phyloP scores from a whole-genome alignment of 2,113 vertebrate genomes.

The Python bivittatus region DNA sequence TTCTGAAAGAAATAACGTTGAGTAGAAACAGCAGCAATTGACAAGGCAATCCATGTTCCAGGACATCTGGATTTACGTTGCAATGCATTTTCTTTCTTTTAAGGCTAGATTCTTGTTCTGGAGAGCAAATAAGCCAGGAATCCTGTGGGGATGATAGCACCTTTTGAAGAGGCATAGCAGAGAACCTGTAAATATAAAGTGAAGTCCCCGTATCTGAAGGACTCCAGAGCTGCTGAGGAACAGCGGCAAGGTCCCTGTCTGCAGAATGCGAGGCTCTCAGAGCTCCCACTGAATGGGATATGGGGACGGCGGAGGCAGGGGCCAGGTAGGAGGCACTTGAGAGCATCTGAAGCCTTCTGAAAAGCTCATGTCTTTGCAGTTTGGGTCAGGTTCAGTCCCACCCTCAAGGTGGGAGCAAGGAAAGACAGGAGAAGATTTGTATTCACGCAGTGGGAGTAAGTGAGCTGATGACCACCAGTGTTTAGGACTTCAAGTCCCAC shows the following conservation, averaged over 20 bases:
- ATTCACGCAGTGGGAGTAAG: no score
- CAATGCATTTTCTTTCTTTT: conserved; percentile 28
- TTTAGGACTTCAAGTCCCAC: no score
- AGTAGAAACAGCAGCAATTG: background rate
- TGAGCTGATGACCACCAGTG: no score
- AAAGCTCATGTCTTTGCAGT: no score
- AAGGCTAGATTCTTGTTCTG: background rate
- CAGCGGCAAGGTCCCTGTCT: background rate
- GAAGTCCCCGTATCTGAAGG: background rate
- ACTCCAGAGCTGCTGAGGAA: background rate
- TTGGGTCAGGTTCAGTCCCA: no score
- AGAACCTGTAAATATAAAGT: background rate
- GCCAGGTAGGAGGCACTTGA: background rate
- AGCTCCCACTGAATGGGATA: no score
- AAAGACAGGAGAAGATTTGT: no score
- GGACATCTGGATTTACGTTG: conserved; percentile 31
- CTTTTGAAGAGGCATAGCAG: accelerated
- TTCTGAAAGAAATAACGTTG: conserved; percentile 21
- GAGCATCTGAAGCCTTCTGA: no score
- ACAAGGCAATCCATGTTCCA: conserved; percentile 32
- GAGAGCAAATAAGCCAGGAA: conserved; percentile 13
- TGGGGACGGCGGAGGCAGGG: accelerated
- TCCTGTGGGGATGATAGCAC: background rate
- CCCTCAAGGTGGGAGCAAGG: no score
- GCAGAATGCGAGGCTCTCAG: background rate